Conservation (phyloP, 2,888 invertebrate species). For the Dryomyza anilis region DNA sequence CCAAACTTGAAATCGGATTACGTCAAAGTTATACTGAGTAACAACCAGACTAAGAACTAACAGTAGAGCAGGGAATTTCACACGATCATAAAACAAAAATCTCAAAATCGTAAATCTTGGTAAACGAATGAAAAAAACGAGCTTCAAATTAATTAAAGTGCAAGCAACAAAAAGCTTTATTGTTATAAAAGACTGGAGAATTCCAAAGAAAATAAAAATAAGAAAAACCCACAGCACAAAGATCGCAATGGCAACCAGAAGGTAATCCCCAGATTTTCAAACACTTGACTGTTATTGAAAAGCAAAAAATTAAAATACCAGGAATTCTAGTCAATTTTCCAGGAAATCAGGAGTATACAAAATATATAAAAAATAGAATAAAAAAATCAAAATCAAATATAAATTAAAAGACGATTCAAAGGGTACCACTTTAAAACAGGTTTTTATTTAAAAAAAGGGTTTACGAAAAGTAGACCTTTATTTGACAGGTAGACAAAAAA, state of each 20-base stretch:
- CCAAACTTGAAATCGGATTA: too few species aligned
- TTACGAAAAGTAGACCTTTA: too few species aligned
- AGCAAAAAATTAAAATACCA: not conserved
- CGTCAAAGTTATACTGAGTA: too few species aligned
- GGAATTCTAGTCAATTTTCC: conserved; percentile 8
- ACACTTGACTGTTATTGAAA: not conserved
- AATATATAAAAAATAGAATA: not conserved
- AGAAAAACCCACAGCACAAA: not conserved
- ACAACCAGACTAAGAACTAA: too few species aligned
- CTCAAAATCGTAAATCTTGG: not conserved
- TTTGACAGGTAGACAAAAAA: too few species aligned
- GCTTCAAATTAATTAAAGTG: not conserved
- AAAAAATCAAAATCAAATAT: not conserved
- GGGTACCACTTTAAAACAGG: not conserved
- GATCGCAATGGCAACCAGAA: not conserved
- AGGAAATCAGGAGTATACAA: not conserved
- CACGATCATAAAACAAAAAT: conserved; percentile 6
- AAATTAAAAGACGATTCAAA: not conserved
- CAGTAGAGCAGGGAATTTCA: conserved; percentile 20
- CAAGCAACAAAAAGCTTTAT: not conserved
- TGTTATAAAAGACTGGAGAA: not conserved
- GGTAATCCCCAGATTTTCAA: not conserved
- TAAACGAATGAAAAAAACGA: not conserved
- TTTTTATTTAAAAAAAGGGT: not conserved
- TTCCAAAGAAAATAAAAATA: not conserved